Base-by-base conservation (phyloP, 2,113 vertebrate species). In the Pavo muticus region DNA sequence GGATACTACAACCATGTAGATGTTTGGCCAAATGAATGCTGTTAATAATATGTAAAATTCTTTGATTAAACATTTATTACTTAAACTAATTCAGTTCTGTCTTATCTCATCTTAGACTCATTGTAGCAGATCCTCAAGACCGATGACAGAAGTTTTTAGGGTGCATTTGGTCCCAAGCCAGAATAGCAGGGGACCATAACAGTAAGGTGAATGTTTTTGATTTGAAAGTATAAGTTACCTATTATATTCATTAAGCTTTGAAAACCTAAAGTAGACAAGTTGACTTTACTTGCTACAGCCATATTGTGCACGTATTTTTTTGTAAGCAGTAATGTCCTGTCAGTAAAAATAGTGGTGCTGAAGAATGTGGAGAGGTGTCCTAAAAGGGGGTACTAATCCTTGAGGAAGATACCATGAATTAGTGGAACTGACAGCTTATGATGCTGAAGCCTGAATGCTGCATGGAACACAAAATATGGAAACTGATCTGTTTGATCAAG, bases 1-100 rank as follows among this genome's bases (percentile, higher is more conserved):
- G 97, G 95, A 97, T 97, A 98, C 97, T 98, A 98, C 98, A 98
- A 98, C 97, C 97, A 97, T 99, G 98, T 98, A 98, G 98, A 98
- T 98, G 98, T 99, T 98, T 99, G 98, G 98, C 99, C 99, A 99
- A 98, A 99, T 98, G 98, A 98, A 98, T 98, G 98, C 97, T 98
- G 97, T 98, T 98, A 98, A 98, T 98, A 98, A 98, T 98, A 97
- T 98, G 98, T 98, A 98, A 98, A 98, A 97, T 97, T 97, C 96
- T 98, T 98, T 98, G 98, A 98, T 98, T 98, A 98, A 98, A 98
- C 98, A 98, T 98, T 98, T 98, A 98, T 98, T 98, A 98, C 97
- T 98, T 98, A 98, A 98, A 97, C 97, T 96, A 95, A 93, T 94
- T 97, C 90, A 9, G 54, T 96, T 98, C 90, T 96, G 97, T 96